Conservation (phyloP, 1,140 invertebrate genomes). For the Coptotermes formosanus region DNA sequence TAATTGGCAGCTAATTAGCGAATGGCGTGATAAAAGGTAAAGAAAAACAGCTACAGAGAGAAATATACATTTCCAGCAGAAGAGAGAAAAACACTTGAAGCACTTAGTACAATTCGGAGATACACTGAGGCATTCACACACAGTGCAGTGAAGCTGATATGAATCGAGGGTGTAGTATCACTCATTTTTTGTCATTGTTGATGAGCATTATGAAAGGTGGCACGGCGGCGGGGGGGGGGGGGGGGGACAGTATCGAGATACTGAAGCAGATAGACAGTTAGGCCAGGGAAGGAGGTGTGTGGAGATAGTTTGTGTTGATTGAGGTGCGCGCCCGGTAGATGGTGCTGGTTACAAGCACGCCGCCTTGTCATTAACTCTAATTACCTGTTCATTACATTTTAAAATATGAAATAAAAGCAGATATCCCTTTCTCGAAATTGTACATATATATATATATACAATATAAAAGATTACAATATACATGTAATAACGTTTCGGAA, state of each 20-base stretch:
- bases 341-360: constrained; percentile 4
- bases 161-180: neutral
- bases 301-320: constrained; percentile 16
- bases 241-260: neutral
- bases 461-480: constrained; percentile 18
- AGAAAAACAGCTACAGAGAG: neutral
- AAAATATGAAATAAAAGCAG: constrained; percentile 18
- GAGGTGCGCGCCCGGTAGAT: constrained; percentile 10
- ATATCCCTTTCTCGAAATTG: constrained; percentile 12
- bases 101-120: neutral
- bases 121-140: no score
- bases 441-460: neutral
- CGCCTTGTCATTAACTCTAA: constrained; percentile 11
- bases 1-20: neutral
- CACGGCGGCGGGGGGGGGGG: neutral
- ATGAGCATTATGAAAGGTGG: neutral
- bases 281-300: neutral
- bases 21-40: neutral
- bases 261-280: neutral
- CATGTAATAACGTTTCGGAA: neutral
- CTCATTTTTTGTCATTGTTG: neutral
- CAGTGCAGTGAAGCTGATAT: neutral
- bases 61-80: neutral
- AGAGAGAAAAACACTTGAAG: neutral
- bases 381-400: constrained; percentile 16